Evolutionary conservation across 2,797 vertebrate genomes (phyloP).

Genomic region (Hypotaenidia okinawae): DNA sequence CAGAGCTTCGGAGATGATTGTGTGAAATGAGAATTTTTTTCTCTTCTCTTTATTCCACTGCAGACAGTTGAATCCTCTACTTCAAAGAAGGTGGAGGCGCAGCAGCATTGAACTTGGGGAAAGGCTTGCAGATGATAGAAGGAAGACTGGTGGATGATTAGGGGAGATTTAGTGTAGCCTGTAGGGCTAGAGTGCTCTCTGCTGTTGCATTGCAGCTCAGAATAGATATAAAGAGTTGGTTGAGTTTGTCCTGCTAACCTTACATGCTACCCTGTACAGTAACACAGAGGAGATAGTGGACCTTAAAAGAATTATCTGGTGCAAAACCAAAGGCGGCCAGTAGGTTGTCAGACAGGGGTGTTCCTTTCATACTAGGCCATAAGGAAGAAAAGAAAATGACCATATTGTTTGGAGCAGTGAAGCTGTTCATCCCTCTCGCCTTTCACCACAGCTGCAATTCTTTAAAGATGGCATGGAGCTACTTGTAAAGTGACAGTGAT

Average conservation of each 20-base stretch:
- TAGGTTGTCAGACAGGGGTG: background rate
- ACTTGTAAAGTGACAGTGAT: background rate
- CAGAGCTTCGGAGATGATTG: background rate
- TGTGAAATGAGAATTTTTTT: background rate
- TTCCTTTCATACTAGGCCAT: background rate
- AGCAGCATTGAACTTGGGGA: background rate
- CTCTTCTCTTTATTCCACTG: background rate
- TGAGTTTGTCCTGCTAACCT: background rate
- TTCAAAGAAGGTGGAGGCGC: background rate
- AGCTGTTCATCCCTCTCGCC: background rate
- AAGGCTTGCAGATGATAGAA: background rate
- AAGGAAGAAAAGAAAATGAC: background rate
- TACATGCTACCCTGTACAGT: background rate
- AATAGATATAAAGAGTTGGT: background rate
- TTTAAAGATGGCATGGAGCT: background rate
- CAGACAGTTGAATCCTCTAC: background rate
- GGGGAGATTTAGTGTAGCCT: background rate
- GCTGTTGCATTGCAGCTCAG: background rate
- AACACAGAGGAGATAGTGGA: background rate
- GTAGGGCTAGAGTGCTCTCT: constrained; percentile 19
- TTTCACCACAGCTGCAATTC: background rate
- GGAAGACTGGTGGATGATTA: background rate
- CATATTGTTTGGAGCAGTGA: background rate
- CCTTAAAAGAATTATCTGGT: background rate
- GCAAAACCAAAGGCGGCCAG: background rate